Conservation (phyloP, 2,113 vertebrate species). For the Pedionomus torquatus region DNA sequence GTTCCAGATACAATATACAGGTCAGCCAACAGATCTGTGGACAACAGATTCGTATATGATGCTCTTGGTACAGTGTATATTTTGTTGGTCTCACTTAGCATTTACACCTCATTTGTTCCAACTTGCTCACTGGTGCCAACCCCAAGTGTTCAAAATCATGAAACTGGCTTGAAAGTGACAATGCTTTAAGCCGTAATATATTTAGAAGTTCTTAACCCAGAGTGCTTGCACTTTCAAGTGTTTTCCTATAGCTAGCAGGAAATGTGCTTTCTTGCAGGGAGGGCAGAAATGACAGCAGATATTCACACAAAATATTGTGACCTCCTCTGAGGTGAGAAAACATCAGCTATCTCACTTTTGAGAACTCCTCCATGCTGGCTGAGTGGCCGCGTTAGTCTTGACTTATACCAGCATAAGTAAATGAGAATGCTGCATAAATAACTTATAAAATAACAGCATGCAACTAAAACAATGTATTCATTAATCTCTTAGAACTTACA, state of each 20-base stretch:
- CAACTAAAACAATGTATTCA: background rate
- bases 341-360: background rate
- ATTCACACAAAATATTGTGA: background rate
- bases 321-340: background rate
- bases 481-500: background rate
- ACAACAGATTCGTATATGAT: constrained; percentile 3
- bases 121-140: background rate
- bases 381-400: background rate
- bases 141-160: background rate
- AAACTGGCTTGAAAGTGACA: background rate
- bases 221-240: background rate
- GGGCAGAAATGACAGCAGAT: background rate
- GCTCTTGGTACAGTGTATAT: background rate
- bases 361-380: background rate
- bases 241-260: background rate
- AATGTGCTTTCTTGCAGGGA: background rate
- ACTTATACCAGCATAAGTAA: background rate
- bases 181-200: background rate
- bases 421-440: background rate
- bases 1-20: constrained; percentile 16
- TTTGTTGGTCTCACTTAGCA: constrained; percentile 21
- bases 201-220: background rate
- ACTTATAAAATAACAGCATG: background rate
- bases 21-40: constrained; percentile 16
- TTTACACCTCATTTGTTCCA: constrained; percentile 21